Evolutionary conservation across 2,113 vertebrate genomes (phyloP).

Genomic region (Pollimyrus isidori): DNA sequence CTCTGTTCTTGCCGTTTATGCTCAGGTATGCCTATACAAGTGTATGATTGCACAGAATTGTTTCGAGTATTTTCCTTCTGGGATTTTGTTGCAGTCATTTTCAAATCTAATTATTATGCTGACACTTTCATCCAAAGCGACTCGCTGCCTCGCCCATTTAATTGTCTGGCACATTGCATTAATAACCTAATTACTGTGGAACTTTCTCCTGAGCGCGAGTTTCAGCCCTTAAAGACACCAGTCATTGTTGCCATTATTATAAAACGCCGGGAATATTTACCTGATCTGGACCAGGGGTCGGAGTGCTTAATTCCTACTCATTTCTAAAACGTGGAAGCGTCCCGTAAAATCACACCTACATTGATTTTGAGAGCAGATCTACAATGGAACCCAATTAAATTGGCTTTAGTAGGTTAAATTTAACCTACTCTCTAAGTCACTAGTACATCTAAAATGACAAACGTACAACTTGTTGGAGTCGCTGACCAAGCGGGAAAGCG

Average conservation of each 20-base stretch:
- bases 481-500: not conserved
- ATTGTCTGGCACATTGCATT: not conserved
- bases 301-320: not conserved
- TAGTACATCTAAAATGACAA: not conserved
- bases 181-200: slow-evolving; percentile 11
- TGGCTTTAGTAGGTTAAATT: too few species aligned
- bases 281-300: not conserved
- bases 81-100: not conserved
- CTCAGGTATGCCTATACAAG: not conserved
- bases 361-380: not conserved
- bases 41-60: not conserved
- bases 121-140: slow-evolving; percentile 4
- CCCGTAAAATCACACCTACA: not conserved
- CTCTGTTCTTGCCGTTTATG: too few species aligned
- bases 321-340: not conserved
- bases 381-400: not conserved
- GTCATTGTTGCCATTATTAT: not conserved
- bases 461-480: not conserved
- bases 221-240: not conserved
- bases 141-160: not conserved
- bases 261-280: not conserved
- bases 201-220: not conserved
- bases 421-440: not conserved
- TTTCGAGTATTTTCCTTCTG: not conserved
- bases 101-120: not conserved